A percentile compares a stretch with the other conserved stretches of the same genome.
phyloP scores from a whole-genome alignment of 2,888 invertebrate species.

The Gastracanthus pulcherrimus region DNA sequence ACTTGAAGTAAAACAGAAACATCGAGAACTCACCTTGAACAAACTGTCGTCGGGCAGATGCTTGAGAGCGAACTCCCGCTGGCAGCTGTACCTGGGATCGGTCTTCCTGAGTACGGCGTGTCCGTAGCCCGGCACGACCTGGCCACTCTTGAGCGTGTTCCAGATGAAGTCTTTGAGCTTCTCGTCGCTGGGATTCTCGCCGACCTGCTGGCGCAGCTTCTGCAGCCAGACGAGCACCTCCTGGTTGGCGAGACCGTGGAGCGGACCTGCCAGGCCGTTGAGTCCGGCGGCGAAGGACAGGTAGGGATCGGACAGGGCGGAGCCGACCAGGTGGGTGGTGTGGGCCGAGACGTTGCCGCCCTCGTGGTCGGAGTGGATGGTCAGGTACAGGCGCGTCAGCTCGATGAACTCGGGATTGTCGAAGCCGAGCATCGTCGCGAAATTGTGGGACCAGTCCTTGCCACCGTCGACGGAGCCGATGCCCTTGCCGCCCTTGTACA shows the following conservation, averaged over 20 bases:
- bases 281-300: conserved; percentile 95
- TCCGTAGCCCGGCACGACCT: conserved; percentile 98
- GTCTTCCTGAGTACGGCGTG: conserved; percentile 98
- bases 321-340: conserved; percentile 95
- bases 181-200: conserved; percentile 92
- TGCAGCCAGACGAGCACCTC: conserved; percentile 95
- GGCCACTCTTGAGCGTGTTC: conserved; percentile 96
- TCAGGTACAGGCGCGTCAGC: conserved; percentile 94
- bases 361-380: conserved; percentile 96
- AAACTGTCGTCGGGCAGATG: conserved; percentile 94
- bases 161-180: conserved; percentile 97
- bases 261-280: conserved; percentile 96
- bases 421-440: conserved; percentile 94
- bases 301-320: conserved; percentile 96
- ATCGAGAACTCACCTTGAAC: conserved; percentile 89
- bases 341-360: conserved; percentile 98
- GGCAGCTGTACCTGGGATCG: conserved; percentile 94
- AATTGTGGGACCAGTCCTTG: conserved; percentile 96
- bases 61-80: conserved; percentile 95
- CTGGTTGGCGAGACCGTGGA: conserved; percentile 97
- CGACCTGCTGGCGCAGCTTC: conserved; percentile 91
- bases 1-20: too few species aligned
- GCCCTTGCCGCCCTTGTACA: conserved; percentile 85
- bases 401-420: conserved; percentile 91
- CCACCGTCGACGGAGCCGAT: conserved; percentile 92